Conservation (phyloP, 2,888 invertebrate genomes). For the Diplolepis rosae region DNA sequence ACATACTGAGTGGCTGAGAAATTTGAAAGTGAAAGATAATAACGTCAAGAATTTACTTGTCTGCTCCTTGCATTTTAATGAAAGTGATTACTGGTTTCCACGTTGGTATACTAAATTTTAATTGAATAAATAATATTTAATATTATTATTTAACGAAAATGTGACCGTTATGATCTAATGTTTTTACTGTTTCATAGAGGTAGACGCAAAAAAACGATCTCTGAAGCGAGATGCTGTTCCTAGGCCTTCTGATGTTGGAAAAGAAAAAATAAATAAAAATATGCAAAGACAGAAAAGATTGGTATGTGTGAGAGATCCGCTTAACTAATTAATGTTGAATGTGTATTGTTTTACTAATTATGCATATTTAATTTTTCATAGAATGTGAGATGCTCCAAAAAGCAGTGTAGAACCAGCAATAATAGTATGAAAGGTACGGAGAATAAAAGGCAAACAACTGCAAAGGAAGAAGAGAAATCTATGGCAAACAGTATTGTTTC, state of each 20-base stretch:
- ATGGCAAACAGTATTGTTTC: not conserved
- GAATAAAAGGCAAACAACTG: not conserved
- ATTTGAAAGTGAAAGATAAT: too few relatives aligned
- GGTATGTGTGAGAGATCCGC: not conserved
- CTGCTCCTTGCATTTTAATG: too few relatives aligned
- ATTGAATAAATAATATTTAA: too few relatives aligned
- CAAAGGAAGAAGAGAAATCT: constrained; percentile 10
- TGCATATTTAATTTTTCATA: not conserved
- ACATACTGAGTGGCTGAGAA: too few relatives aligned
- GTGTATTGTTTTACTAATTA: not conserved
- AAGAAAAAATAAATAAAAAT: constrained; percentile 4
- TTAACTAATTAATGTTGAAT: not conserved
- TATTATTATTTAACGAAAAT: not conserved
- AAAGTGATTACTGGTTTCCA: too few relatives aligned
- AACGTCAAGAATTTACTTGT: too few relatives aligned
- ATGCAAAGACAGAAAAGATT: constrained; percentile 24
- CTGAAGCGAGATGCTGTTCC: constrained; percentile 23
- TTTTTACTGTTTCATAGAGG: not conserved
- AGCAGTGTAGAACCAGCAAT: not conserved
- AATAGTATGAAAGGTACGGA: constrained; percentile 8
- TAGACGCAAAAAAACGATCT: not conserved
- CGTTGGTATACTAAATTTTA: too few relatives aligned
- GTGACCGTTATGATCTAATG: not conserved
- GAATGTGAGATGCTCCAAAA: not conserved
- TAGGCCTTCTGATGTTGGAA: not conserved